A percentile compares a stretch with the other conserved stretches of the same genome.
phyloP scores from a whole-genome alignment of 2,113 vertebrate species.

The Circaetus cinerascens region DNA sequence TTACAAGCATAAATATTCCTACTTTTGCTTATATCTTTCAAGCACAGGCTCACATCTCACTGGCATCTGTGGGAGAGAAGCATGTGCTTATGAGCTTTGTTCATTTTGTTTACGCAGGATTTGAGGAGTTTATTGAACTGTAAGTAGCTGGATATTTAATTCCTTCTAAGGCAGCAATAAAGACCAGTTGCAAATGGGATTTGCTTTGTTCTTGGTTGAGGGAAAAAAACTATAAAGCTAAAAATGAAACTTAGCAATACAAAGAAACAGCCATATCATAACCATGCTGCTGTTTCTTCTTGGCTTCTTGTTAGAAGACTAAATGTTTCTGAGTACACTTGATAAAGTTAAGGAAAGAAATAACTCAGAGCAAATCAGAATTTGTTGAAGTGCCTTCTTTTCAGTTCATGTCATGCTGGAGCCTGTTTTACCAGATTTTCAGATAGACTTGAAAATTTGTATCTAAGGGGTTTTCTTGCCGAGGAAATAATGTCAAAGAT shows the following conservation, averaged over 20 bases:
- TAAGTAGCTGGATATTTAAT: not conserved
- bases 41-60: not conserved
- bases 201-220: conserved; percentile 5
- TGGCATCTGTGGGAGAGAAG: not conserved
- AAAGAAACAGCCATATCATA: not conserved
- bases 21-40: not conserved
- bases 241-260: not conserved
- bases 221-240: not conserved
- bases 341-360: not conserved
- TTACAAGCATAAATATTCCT: not conserved
- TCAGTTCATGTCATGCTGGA: not conserved
- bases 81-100: not conserved
- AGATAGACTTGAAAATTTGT: not conserved
- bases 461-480: not conserved
- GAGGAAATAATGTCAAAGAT: not conserved
- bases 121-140: not conserved
- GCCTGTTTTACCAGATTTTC: not conserved
- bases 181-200: not conserved
- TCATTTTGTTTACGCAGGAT: not conserved
- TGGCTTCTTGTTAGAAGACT: not conserved
- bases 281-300: not conserved
- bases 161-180: not conserved
- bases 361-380: not conserved
- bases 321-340: not conserved
- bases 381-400: not conserved